phyloP scores from a whole-genome alignment of 2,888 invertebrate species.

The Neoscelio sp. region DNA sequence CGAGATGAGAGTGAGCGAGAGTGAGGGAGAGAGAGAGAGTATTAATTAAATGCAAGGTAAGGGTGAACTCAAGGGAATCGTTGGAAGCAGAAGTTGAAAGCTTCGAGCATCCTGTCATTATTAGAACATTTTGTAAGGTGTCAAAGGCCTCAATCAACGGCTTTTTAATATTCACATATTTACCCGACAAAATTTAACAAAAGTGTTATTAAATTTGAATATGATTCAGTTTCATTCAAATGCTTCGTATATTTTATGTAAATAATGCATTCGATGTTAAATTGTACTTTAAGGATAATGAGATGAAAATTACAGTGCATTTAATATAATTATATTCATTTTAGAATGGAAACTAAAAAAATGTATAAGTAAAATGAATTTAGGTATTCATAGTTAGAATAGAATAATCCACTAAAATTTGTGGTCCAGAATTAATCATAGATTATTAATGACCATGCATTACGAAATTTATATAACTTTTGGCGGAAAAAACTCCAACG shows the following conservation, averaged over 20 bases:
- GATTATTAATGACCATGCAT: too few species aligned
- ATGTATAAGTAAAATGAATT: too few species aligned
- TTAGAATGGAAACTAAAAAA: background rate
- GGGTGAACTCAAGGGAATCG: conserved; percentile 9
- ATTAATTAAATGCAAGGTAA: conserved; percentile 76
- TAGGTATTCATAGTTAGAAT: too few species aligned
- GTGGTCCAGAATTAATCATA: too few species aligned
- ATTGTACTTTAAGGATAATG: background rate
- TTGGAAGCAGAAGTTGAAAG: conserved; percentile 21
- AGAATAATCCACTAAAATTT: too few species aligned
- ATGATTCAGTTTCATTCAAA: background rate
- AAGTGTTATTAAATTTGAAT: conserved; percentile 8
- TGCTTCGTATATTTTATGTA: conserved; percentile 1
- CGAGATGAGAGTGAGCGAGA: too few species aligned
- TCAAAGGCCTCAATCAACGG: conserved; percentile 1
- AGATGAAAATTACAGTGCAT: background rate
- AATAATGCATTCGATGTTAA: background rate
- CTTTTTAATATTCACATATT: conserved; percentile 14
- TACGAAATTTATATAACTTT: too few species aligned
- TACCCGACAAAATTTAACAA: background rate
- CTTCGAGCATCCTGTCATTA: conserved; percentile 24
- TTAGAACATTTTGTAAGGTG: conserved; percentile 40
- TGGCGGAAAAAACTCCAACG: too few species aligned
- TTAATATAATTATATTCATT: background rate
- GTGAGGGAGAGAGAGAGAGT: conserved; percentile 61